Conservation (phyloP, 1,140 invertebrate species). For the Heterodera carotae region DNA sequence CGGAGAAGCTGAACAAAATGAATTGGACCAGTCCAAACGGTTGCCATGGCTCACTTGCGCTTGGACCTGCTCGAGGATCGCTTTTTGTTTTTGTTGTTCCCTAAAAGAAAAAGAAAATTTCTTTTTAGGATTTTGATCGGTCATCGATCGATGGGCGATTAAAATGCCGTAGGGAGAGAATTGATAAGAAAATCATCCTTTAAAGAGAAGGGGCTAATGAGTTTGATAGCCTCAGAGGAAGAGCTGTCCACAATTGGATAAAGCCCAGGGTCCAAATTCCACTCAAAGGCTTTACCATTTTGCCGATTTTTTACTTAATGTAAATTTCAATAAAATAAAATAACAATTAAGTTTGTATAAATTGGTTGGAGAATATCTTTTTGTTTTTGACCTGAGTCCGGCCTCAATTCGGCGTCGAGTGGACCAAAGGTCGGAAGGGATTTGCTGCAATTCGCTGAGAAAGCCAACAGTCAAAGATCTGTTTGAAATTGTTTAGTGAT, state of each 20-base stretch:
- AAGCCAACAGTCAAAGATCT: background rate
- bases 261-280: no score
- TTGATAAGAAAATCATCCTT: no score
- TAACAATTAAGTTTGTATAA: no score
- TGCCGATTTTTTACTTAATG: no score
- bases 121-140: no score
- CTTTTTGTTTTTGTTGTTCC: conserved; percentile 23
- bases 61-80: conserved; percentile 17
- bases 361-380: background rate
- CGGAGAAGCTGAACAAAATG: background rate
- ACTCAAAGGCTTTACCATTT: no score
- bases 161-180: no score
- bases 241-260: no score
- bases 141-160: no score
- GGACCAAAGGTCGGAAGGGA: conserved; percentile 21
- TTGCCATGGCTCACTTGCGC: conserved; percentile 4
- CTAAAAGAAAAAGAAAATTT: background rate
- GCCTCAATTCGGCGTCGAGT: conserved; percentile 19
- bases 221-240: no score
- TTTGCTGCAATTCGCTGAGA: conserved; percentile 26
- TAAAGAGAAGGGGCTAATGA: no score
- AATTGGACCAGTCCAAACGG: background rate
- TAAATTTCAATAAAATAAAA: no score
- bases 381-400: background rate
- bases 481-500: background rate